phyloP scores from a whole-genome alignment of 2,888 invertebrate genomes.

The Brassicogethes aeneus region DNA sequence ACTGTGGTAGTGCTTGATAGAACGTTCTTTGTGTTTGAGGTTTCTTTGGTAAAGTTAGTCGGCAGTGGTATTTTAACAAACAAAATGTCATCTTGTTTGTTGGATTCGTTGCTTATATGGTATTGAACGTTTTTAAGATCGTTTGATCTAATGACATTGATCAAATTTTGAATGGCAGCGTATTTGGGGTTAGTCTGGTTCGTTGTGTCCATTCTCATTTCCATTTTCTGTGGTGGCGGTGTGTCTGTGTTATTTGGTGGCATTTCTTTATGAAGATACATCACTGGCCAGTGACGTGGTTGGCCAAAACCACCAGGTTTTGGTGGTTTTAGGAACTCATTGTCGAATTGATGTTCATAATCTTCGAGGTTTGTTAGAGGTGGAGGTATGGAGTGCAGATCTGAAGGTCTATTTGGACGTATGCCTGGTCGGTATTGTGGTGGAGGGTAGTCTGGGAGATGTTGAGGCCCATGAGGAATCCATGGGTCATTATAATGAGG shows the following conservation, averaged over 20 bases:
- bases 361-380: conserved; percentile 37
- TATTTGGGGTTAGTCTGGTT: conserved; percentile 22
- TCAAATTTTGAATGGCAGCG: conserved; percentile 36
- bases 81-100: conserved; percentile 32
- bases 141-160: conserved; percentile 35
- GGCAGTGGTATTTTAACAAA: conserved; percentile 37
- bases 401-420: conserved; percentile 31
- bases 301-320: conserved; percentile 44
- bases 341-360: conserved; percentile 37
- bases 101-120: conserved; percentile 32
- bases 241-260: conserved; percentile 53
- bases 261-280: conserved; percentile 69
- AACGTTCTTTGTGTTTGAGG: conserved; percentile 6
- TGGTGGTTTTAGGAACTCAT: conserved; percentile 42
- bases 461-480: conserved; percentile 13
- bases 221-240: conserved; percentile 12
- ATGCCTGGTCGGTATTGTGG: conserved; percentile 22
- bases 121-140: conserved; percentile 35
- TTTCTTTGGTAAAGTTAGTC: conserved; percentile 26
- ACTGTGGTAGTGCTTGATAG: conserved; percentile 11
- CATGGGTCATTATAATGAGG: conserved; percentile 10
- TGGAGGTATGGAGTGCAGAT: conserved; percentile 35
- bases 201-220: conserved; percentile 17
- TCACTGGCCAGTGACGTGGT: conserved; percentile 62
- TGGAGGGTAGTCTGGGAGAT: conserved; percentile 17